Evolutionary conservation across 2,797 vertebrate species (phyloP).

Genomic region (Schizopygopsis malacanthus): DNA sequence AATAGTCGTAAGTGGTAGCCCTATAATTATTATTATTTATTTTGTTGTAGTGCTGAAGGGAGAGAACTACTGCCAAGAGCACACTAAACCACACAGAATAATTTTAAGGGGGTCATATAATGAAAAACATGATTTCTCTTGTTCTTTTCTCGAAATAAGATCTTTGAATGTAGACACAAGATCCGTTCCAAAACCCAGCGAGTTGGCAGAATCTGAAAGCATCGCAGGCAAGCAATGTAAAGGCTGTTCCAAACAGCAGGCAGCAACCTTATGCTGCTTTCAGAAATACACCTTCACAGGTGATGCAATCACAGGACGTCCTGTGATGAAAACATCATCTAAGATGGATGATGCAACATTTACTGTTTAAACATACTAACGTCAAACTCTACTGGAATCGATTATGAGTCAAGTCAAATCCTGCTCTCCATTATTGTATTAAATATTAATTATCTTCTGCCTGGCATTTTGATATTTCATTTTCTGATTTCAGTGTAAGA

Average conservation of each 20-base stretch:
- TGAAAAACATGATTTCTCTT: neutral
- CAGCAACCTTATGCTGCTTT: neutral
- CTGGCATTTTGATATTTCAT: neutral
- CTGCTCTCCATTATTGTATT: neutral
- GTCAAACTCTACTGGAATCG: neutral
- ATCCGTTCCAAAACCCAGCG: neutral
- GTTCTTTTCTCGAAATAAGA: neutral
- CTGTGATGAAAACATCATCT: neutral
- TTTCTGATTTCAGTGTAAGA: neutral
- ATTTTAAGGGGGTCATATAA: neutral
- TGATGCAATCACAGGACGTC: neutral
- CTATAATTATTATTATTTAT: too few species aligned
- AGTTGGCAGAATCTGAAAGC: slow-evolving; percentile 19
- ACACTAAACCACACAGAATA: neutral
- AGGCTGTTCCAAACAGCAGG: neutral
- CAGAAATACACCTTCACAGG: neutral
- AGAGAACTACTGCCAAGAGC: neutral
- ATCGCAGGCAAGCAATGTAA: neutral
- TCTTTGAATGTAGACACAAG: neutral
- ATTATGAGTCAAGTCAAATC: neutral
- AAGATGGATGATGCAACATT: neutral
- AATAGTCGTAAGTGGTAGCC: too few species aligned
- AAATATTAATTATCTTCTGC: neutral
- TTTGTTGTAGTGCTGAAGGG: neutral
- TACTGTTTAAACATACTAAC: neutral